These are phyloP conservation scores for Ammospiza maritima DNA, from an alignment of 2,797 vertebrate genomes.

Conservation along the genomic window DNA sequence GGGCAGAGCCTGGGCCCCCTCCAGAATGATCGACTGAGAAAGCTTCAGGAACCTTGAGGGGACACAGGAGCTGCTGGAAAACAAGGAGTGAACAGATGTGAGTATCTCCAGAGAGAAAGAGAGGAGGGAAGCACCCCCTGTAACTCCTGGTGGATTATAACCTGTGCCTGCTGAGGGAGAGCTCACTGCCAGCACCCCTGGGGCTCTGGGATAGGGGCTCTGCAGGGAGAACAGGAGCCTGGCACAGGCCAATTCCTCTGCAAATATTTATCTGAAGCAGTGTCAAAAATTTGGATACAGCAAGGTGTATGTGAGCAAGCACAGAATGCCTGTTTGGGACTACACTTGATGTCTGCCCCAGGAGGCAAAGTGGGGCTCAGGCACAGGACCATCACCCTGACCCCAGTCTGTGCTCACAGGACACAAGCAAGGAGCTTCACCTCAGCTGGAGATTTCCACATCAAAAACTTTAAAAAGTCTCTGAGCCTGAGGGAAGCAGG, in stretches of 20 bases:
- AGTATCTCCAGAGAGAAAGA: neutral
- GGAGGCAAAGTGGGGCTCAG: neutral
- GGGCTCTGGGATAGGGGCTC: neutral
- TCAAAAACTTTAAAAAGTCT: neutral
- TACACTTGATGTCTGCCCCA: neutral
- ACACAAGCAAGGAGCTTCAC: neutral
- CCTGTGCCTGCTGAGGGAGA: neutral
- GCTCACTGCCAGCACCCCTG: neutral
- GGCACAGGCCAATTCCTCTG: neutral
- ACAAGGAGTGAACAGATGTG: neutral
- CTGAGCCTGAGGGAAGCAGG: accelerated
- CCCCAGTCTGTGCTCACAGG: neutral
- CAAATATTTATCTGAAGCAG: neutral
- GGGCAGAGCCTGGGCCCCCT: constrained; percentile 84
- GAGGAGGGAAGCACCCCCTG: accelerated
- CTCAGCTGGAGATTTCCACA: neutral
- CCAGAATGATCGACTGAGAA: constrained; percentile 86
- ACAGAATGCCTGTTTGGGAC: neutral
- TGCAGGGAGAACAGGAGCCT: neutral
- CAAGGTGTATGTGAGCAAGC: accelerated
- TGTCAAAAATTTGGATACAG: accelerated
- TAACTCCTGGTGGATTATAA: neutral
- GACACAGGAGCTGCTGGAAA: constrained; percentile 85
- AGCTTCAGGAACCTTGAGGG: constrained; percentile 92
- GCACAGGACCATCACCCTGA: neutral